These are phyloP conservation scores for Hybognathus amarus DNA, from an alignment of 2,797 vertebrate genomes.

Conservation along the genomic window DNA sequence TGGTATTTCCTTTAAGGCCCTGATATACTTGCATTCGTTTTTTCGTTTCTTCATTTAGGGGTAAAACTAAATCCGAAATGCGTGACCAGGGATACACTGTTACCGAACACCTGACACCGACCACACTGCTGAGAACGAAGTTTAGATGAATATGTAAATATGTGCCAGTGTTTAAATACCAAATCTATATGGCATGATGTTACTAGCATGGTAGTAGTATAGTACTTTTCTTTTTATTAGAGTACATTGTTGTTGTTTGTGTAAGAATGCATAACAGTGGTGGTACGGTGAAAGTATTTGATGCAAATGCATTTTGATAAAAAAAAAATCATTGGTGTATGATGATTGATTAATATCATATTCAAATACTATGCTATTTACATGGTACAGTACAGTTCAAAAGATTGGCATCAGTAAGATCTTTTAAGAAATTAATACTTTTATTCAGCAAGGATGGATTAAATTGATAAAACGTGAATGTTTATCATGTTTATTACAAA, in stretches of 20 bases:
- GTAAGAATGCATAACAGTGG: background rate
- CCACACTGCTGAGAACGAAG: no score
- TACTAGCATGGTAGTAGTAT: background rate
- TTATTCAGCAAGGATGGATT: background rate
- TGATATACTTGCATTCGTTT: fast-evolving
- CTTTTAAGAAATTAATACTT: background rate
- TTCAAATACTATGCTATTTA: background rate
- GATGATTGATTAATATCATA: background rate
- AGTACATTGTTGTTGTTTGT: background rate
- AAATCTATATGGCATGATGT: background rate
- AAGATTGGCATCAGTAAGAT: background rate
- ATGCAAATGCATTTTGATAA: background rate
- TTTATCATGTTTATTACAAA: background rate
- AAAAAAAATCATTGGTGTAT: background rate
- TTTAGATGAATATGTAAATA: no score
- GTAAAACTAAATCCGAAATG: no score
- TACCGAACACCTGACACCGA: no score
- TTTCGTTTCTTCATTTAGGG: no score
- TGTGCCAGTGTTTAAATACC: no score
- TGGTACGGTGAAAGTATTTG: background rate
- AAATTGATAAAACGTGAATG: background rate
- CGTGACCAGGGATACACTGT: no score
- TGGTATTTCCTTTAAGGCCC: no score
- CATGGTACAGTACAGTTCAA: background rate
- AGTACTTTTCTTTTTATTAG: background rate